Conservation (phyloP, 2,797 vertebrate species). For the Sphenodon punctatus region DNA sequence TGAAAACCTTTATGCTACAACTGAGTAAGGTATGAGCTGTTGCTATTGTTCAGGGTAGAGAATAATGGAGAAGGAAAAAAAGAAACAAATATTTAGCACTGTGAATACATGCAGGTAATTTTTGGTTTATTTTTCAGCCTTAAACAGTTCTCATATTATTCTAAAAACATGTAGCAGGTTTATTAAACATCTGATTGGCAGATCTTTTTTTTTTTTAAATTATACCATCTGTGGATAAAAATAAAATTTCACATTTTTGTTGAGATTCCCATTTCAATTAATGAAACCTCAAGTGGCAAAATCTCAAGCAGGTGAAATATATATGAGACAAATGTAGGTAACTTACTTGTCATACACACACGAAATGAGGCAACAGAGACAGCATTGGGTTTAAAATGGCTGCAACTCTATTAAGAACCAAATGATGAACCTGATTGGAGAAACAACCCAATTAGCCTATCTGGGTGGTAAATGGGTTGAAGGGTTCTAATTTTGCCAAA, state of each 20-base stretch:
- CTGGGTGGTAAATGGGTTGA: no score
- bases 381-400: no score
- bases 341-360: no score
- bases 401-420: no score
- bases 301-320: no score
- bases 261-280: conserved; percentile 16
- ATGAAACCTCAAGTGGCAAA: not conserved
- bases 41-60: not conserved
- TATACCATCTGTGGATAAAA: not conserved
- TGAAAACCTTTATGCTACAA: conserved; percentile 39
- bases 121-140: not conserved
- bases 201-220: conserved; percentile 9
- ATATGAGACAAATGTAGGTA: no score
- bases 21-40: not conserved
- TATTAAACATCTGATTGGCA: not conserved
- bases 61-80: not conserved
- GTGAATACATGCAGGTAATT: not conserved
- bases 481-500: no score
- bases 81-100: not conserved
- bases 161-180: not conserved
- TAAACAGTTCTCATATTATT: not conserved
- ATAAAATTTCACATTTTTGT: not conserved
- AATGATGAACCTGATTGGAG: no score
- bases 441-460: no score
- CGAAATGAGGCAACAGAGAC: no score